Conservation (phyloP, 2,888 invertebrate species). For the Spisula subtruncata region DNA sequence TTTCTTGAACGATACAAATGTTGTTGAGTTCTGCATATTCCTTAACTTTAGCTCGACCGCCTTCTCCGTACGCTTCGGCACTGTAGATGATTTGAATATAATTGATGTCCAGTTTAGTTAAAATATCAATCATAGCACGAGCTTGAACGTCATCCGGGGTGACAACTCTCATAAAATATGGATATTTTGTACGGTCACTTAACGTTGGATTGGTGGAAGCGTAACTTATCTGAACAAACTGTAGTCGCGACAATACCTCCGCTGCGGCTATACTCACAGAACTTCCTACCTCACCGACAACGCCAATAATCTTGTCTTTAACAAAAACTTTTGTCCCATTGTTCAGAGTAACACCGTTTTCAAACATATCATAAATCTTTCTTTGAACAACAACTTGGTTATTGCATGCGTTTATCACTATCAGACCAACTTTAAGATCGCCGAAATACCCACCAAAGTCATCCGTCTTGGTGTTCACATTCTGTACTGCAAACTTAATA, state of each 20-base stretch:
- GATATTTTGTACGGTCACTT: slow-evolving; percentile 53
- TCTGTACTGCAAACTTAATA: slow-evolving; percentile 59
- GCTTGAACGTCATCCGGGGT: slow-evolving; percentile 52
- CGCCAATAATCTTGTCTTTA: slow-evolving; percentile 64
- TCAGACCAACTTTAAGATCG: slow-evolving; percentile 58
- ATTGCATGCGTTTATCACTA: slow-evolving; percentile 71
- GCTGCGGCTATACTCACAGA: slow-evolving; percentile 61
- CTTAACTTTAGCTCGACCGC: slow-evolving; percentile 56
- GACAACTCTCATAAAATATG: slow-evolving; percentile 57
- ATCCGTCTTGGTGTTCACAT: slow-evolving; percentile 50
- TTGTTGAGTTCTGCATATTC: slow-evolving; percentile 35
- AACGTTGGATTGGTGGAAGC: slow-evolving; percentile 52
- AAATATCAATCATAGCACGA: slow-evolving; percentile 62
- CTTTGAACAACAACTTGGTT: slow-evolving; percentile 60
- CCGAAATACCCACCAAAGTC: slow-evolving; percentile 42
- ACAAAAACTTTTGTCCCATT: slow-evolving; percentile 31
- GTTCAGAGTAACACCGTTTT: slow-evolving; percentile 44
- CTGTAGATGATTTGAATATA: slow-evolving; percentile 74
- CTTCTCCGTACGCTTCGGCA: slow-evolving; percentile 70
- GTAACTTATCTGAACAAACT: slow-evolving; percentile 56
- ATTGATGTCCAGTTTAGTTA: slow-evolving; percentile 55
- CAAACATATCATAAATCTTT: slow-evolving; percentile 59
- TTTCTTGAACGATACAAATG: slow-evolving; percentile 65
- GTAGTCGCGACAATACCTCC: slow-evolving; percentile 45
- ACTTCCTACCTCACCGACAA: slow-evolving; percentile 65